phyloP scores from a whole-genome alignment of 2,113 vertebrate genomes.

The Podocnemis expansa region DNA sequence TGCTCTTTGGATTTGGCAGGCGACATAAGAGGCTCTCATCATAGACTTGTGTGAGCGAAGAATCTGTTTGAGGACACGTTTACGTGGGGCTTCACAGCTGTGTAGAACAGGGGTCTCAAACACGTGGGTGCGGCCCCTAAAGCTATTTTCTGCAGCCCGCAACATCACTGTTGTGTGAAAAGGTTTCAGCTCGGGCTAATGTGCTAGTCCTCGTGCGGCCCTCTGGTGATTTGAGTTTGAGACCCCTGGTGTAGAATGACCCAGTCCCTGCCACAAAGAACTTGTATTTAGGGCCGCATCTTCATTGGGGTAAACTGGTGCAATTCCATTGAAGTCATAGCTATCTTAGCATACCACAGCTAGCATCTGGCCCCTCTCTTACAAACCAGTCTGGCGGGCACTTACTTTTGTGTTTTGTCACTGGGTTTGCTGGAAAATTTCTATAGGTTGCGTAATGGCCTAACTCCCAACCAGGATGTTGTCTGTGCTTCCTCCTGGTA shows the following conservation, averaged over 20 bases:
- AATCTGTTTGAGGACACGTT: constrained; percentile 28
- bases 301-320: not conserved
- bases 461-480: not conserved
- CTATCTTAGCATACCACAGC: not conserved
- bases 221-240: too few relatives aligned
- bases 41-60: constrained; percentile 43
- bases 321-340: not conserved
- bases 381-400: constrained; percentile 26
- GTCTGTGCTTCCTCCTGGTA: constrained; percentile 40
- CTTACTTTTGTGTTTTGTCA: not conserved
- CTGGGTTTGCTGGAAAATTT: not conserved
- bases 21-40: not conserved
- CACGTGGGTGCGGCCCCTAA: too few relatives aligned
- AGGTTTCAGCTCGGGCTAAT: too few relatives aligned
- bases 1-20: not conserved
- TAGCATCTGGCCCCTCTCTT: not conserved
- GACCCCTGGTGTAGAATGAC: too few relatives aligned
- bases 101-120: too few relatives aligned
- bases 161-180: too few relatives aligned
- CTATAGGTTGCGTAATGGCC: too few relatives aligned
- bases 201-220: too few relatives aligned
- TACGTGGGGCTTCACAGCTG: not conserved
- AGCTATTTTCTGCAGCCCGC: too few relatives aligned
- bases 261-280: constrained; percentile 6
- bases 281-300: not conserved